Conservation (phyloP, 2,113 vertebrate species). For the Petromus typicus region DNA sequence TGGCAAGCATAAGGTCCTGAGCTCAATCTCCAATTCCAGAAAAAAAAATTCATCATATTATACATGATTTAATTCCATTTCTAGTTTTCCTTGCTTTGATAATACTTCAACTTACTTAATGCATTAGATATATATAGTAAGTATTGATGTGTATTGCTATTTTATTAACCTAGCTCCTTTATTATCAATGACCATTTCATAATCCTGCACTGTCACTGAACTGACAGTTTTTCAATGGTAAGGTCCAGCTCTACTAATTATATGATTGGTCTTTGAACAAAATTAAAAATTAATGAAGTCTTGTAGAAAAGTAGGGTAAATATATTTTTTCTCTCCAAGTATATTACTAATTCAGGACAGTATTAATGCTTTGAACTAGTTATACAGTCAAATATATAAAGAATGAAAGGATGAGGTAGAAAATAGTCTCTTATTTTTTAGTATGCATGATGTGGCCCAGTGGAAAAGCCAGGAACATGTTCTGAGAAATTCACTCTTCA, state of each 20-base stretch:
- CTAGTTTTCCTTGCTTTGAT: background rate
- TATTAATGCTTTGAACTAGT: background rate
- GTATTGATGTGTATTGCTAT: background rate
- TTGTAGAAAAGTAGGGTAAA: constrained; percentile 41
- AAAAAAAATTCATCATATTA: background rate
- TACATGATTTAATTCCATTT: background rate
- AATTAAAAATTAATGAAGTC: constrained; percentile 3
- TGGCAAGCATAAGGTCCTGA: too few species aligned
- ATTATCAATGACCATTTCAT: background rate
- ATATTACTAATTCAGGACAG: constrained; percentile 7
- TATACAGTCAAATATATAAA: constrained; percentile 44
- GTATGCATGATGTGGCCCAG: background rate
- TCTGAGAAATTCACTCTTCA: constrained; percentile 39
- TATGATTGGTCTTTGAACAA: background rate
- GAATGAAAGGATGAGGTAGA: background rate
- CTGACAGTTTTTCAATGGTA: background rate
- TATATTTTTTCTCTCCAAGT: background rate
- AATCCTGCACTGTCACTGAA: background rate
- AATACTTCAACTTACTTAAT: too few species aligned
- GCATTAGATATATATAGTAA: background rate
- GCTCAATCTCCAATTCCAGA: too few species aligned
- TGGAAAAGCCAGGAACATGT: background rate
- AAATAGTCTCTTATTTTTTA: background rate
- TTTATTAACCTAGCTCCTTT: constrained; percentile 2
- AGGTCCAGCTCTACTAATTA: background rate